These are phyloP conservation scores for Hippocampus barbouri DNA, from an alignment of 2,113 vertebrate species.

Conservation along the genomic window DNA sequence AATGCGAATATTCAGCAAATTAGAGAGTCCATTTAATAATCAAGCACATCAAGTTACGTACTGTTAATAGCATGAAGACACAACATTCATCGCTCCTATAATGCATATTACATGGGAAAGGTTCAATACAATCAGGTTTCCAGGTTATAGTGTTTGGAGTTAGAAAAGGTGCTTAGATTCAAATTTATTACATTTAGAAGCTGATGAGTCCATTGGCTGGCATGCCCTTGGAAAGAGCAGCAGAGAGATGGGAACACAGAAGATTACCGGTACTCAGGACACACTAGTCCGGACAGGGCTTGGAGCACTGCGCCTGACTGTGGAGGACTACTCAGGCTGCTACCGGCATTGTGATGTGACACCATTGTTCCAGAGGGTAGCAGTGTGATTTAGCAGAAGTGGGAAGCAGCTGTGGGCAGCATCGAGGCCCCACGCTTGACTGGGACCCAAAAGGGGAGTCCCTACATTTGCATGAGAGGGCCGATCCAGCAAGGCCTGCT, in stretches of 20 bases:
- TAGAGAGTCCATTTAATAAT: not conserved
- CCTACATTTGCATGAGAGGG: conserved; percentile 88
- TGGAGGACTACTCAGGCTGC: conserved; percentile 59
- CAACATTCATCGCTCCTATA: not conserved
- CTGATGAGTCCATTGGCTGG: conserved; percentile 16
- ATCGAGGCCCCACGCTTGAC: conserved; percentile 75
- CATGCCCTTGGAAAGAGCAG: conserved; percentile 53
- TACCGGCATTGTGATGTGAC: conserved; percentile 60
- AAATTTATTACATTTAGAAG: conserved; percentile 17
- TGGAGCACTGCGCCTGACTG: conserved; percentile 55
- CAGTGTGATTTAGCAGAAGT: conserved; percentile 78
- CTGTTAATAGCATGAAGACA: not conserved
- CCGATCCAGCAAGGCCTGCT: conserved; percentile 86
- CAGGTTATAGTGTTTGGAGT: not conserved
- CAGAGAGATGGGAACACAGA: conserved; percentile 60
- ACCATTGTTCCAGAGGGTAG: conserved; percentile 78
- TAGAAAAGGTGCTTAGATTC: conserved; percentile 2
- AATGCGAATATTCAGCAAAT: too few species aligned
- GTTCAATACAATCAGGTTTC: not conserved
- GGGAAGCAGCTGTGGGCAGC: conserved; percentile 87
- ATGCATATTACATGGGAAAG: not conserved
- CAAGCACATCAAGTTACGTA: conserved; percentile 5
- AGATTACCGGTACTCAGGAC: conserved; percentile 62
- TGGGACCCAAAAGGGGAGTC: conserved; percentile 77
- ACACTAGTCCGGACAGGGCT: conserved; percentile 45